Evolutionary conservation across 2,113 vertebrate species (phyloP), one percentile per base, ranked within the genome.

Genomic region (Telmatochromis sp.): DNA sequence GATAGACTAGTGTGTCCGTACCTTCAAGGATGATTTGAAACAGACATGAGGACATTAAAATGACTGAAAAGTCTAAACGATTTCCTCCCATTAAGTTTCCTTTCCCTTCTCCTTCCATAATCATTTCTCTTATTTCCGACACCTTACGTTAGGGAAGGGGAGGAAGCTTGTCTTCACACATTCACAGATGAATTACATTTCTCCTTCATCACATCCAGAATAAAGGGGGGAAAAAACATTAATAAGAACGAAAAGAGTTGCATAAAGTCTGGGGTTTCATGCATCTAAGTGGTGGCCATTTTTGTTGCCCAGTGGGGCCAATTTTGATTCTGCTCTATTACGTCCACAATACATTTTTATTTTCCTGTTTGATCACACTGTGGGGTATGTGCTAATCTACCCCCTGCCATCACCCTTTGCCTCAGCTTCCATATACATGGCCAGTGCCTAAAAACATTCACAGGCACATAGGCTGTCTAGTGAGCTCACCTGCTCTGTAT

Each of bases 71-170:
- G 92, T 95, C 94, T 88, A 95, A 95, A 94, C 94, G 93, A 96
- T 95, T 96, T 96, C 95, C 96, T 96, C 94, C 93, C 93, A 95
- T 96, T 96, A 96, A 90, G 89, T 96, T 94, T 92, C 87, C 90
- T 87, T 89, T 91, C 89, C 84, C 86, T 89, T 93, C 89, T 91
- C 86, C 87, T 93, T 93, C 93, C 87, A 93, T 95, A 95, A 96
- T 95, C 92, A 95, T 96, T 96, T 96, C 92, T 95, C 93, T 95
- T 95, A 95, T 96, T 96, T 95, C 95, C 91, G 94, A 94, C 85
- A 89, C 88, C 89, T 92, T 93, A 82, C 60, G 91, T 87, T 71
- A 68, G 87, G 79, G 91, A 93, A 89, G 88, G 87, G 88, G 91
- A 94, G 89, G 92, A 95, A 93, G 93, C 89, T 90, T 17, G 84